Percentiles rank a stretch among this genome's conserved stretches.
phyloP scores from a whole-genome alignment of 2,113 vertebrate species.

The Stictonetta naevosa region DNA sequence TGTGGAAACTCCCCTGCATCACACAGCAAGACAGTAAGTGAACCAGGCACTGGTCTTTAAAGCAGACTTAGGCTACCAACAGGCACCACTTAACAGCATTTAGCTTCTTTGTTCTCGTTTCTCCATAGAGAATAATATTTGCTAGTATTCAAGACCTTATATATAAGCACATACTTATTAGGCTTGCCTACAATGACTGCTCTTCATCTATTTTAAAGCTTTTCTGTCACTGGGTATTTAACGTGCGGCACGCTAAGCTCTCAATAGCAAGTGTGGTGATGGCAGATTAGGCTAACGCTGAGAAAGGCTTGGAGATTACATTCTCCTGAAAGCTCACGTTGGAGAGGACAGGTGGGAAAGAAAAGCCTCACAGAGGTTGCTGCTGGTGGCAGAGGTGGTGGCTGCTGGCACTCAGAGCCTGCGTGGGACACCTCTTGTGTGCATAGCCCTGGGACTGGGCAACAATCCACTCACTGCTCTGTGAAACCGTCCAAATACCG shows the following conservation, averaged over 20 bases:
- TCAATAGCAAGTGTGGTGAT: background rate
- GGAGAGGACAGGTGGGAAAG: background rate
- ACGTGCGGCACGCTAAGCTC: background rate
- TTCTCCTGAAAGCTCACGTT: background rate
- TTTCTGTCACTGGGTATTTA: background rate
- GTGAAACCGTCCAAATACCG: background rate
- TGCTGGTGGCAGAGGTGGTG: background rate
- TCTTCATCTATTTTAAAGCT: background rate
- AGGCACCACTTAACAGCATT: background rate
- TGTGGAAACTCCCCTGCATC: background rate
- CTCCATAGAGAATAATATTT: background rate
- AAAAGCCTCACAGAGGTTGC: background rate
- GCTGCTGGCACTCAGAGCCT: background rate
- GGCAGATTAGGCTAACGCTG: background rate
- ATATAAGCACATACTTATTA: background rate
- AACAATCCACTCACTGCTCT: background rate
- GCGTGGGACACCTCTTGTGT: background rate
- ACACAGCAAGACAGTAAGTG: background rate
- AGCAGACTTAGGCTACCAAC: background rate
- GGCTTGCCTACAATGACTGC: background rate
- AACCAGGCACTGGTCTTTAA: background rate
- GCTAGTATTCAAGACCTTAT: background rate
- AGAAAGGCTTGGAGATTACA: background rate
- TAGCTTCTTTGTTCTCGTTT: background rate
- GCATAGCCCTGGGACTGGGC: accelerated